A percentile compares a stretch with the other conserved stretches of the same genome.
Evolutionary conservation across 2,888 invertebrate species (phyloP).

Genomic region (Theretra japonica): DNA sequence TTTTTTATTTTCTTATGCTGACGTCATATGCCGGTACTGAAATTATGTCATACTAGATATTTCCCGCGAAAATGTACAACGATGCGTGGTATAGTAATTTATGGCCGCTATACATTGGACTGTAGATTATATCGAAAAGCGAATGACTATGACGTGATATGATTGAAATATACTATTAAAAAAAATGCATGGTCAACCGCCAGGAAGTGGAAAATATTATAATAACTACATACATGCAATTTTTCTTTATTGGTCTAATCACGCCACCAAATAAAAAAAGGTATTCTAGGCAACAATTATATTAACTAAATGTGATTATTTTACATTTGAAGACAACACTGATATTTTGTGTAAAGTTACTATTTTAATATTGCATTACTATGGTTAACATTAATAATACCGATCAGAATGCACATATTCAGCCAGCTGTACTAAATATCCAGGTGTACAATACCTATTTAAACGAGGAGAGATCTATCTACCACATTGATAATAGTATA

Average conservation of each 20-base stretch:
- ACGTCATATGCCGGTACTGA: conserved; percentile 19
- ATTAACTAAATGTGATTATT: too few species aligned
- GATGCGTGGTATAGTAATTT: not conserved
- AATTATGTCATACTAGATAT: not conserved
- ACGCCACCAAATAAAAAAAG: not conserved
- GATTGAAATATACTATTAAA: not conserved
- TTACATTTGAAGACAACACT: too few species aligned
- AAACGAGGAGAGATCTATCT: conserved; percentile 11
- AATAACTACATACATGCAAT: not conserved
- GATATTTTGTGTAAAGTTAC: too few species aligned
- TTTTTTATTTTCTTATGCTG: conserved; percentile 25
- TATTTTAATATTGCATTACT: too few species aligned
- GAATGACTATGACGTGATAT: conserved; percentile 4
- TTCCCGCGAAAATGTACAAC: not conserved
- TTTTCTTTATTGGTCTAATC: not conserved
- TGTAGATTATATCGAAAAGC: not conserved
- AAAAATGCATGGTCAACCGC: not conserved
- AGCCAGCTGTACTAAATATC: not conserved
- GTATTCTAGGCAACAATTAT: too few species aligned
- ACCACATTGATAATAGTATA: not conserved
- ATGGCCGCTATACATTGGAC: not conserved
- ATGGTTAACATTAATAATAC: too few species aligned
- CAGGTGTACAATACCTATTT: not conserved
- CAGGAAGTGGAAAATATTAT: not conserved
- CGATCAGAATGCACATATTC: not conserved